Conservation (phyloP, 2,113 vertebrate genomes). For the Clarias macrocephalus region DNA sequence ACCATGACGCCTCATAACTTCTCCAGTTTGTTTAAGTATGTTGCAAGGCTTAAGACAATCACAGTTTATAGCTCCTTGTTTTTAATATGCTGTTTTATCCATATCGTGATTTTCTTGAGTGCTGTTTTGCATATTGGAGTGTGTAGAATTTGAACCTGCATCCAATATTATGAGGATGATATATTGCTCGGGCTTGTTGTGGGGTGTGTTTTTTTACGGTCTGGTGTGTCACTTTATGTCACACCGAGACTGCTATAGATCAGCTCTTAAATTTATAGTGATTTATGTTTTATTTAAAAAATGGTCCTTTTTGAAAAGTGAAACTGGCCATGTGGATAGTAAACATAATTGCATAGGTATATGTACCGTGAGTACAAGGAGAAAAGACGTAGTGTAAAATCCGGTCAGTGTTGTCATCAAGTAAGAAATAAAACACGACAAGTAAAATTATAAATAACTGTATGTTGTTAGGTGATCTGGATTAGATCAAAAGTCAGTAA, state of each 20-base stretch:
- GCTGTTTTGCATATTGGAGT: neutral
- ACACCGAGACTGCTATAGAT: neutral
- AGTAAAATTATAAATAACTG: neutral
- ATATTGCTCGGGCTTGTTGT: neutral
- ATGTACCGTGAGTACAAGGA: neutral
- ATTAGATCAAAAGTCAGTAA: neutral
- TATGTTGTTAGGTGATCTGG: neutral
- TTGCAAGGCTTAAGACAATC: neutral
- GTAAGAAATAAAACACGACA: neutral
- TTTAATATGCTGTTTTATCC: neutral
- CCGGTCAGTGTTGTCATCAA: neutral
- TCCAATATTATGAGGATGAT: neutral
- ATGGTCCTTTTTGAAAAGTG: too few species aligned
- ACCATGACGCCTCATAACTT: neutral
- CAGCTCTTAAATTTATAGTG: neutral
- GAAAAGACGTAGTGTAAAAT: neutral
- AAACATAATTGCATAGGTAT: neutral
- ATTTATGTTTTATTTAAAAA: neutral
- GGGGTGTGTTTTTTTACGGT: neutral
- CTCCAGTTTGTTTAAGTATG: neutral
- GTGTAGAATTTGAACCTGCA: neutral
- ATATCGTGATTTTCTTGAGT: neutral
- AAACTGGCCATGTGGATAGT: neutral
- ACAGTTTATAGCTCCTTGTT: neutral
- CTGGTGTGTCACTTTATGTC: neutral